These are phyloP conservation scores for Melanocharis versteri DNA, from an alignment of 2,113 vertebrate genomes.

Conservation along the genomic window DNA sequence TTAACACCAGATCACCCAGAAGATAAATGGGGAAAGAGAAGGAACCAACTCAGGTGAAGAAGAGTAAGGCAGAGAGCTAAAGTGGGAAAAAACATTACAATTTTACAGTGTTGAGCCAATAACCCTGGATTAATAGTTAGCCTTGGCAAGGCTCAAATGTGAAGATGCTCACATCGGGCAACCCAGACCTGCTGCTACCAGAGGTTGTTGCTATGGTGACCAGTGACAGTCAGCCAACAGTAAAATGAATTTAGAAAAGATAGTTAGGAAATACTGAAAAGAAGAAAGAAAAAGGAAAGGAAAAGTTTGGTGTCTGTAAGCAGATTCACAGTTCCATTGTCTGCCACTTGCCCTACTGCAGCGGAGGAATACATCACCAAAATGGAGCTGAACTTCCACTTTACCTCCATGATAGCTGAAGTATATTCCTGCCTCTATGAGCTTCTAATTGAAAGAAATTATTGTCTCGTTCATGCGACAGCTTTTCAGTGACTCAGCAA, in stretches of 20 bases:
- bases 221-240: slow-evolving; percentile 43
- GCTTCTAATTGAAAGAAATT: slow-evolving; percentile 31
- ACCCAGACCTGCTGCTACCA: slow-evolving; percentile 49
- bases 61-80: slow-evolving; percentile 13
- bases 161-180: slow-evolving; percentile 35
- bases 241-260: slow-evolving; percentile 42
- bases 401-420: background rate
- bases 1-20: slow-evolving; percentile 23
- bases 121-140: slow-evolving; percentile 51
- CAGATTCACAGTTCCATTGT: background rate
- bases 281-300: background rate
- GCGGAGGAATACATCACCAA: background rate
- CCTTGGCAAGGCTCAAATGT: slow-evolving; percentile 54
- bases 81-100: slow-evolving; percentile 15
- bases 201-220: slow-evolving; percentile 61
- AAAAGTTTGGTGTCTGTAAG: background rate
- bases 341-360: background rate
- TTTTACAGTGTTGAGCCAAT: slow-evolving; percentile 39
- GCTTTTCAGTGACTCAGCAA: slow-evolving; percentile 26
- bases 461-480: background rate
- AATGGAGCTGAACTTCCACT: background rate
- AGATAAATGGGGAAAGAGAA: slow-evolving; percentile 18
- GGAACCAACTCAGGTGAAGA: background rate
- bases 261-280: slow-evolving; percentile 28
- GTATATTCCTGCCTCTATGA: background rate